Conservation (phyloP, 2,113 vertebrate genomes). For the Misgurnus anguillicaudatus region DNA sequence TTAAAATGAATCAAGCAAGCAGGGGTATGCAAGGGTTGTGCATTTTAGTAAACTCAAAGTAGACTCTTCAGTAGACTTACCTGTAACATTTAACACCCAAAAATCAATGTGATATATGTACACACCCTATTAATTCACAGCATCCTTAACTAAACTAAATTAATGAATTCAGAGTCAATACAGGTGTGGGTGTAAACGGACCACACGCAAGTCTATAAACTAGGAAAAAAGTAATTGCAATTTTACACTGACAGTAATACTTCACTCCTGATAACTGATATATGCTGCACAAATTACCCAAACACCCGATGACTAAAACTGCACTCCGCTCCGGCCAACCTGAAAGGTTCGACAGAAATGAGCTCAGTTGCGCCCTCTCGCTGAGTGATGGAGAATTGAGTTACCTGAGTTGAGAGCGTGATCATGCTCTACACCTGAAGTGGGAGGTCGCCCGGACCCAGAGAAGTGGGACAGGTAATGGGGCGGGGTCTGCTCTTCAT, state of each 20-base stretch:
- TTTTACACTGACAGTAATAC: background rate
- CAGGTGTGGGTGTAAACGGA: background rate
- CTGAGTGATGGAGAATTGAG: slow-evolving; percentile 57
- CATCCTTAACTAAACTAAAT: background rate
- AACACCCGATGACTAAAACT: slow-evolving; percentile 11
- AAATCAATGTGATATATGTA: background rate
- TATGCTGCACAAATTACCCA: background rate
- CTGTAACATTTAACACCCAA: background rate
- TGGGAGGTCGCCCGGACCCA: slow-evolving; percentile 81
- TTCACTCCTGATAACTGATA: background rate
- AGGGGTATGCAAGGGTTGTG: too few relatives aligned
- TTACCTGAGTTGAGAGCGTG: slow-evolving; percentile 93
- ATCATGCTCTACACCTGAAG: slow-evolving; percentile 81
- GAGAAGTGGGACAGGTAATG: slow-evolving; percentile 82
- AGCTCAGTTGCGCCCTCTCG: slow-evolving; percentile 30
- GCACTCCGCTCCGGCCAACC: background rate
- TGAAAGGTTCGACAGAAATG: slow-evolving; percentile 14
- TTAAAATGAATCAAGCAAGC: too few relatives aligned
- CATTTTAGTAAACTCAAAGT: too few relatives aligned
- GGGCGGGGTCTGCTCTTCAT: slow-evolving; percentile 89
- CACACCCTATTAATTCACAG: background rate
- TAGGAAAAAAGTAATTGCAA: too few relatives aligned
- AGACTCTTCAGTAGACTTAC: too few relatives aligned
- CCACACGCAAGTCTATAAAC: background rate
- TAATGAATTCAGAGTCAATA: background rate